Evolutionary conservation across 2,888 invertebrate genomes (phyloP).

Genomic region (Zygaena filipendulae): DNA sequence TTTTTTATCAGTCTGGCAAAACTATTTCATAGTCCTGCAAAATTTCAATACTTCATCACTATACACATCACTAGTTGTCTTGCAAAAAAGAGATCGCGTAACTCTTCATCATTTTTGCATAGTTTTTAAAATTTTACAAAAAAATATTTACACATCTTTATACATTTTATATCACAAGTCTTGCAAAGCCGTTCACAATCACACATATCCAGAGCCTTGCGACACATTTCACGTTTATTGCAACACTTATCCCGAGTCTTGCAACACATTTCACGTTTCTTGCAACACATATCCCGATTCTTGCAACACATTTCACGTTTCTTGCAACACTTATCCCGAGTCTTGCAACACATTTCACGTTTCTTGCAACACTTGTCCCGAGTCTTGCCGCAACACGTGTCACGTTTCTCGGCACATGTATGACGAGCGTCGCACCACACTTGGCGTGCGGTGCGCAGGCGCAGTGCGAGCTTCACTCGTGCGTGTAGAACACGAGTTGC

Average conservation of each 20-base stretch:
- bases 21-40: too few relatives aligned
- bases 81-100: too few relatives aligned
- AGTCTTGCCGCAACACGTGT: background rate
- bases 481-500: conserved; percentile 89
- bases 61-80: too few relatives aligned
- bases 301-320: background rate
- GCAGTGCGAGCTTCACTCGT: conserved; percentile 44
- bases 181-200: background rate
- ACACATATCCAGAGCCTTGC: conserved; percentile 8
- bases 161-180: too few relatives aligned
- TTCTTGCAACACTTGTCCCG: conserved; percentile 1
- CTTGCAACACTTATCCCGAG: conserved; percentile 7
- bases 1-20: too few relatives aligned
- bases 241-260: too few relatives aligned
- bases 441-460: background rate
- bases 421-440: conserved; percentile 6
- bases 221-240: background rate
- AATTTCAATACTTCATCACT: too few relatives aligned
- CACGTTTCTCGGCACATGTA: conserved; percentile 2
- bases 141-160: too few relatives aligned
- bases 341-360: conserved; percentile 2
- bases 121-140: too few relatives aligned
- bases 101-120: too few relatives aligned
- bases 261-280: background rate
- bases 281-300: conserved; percentile 8